These are phyloP conservation scores for Aphelenchoides fujianensis DNA, from an alignment of 1,140 invertebrate species.

Conservation along the genomic window DNA sequence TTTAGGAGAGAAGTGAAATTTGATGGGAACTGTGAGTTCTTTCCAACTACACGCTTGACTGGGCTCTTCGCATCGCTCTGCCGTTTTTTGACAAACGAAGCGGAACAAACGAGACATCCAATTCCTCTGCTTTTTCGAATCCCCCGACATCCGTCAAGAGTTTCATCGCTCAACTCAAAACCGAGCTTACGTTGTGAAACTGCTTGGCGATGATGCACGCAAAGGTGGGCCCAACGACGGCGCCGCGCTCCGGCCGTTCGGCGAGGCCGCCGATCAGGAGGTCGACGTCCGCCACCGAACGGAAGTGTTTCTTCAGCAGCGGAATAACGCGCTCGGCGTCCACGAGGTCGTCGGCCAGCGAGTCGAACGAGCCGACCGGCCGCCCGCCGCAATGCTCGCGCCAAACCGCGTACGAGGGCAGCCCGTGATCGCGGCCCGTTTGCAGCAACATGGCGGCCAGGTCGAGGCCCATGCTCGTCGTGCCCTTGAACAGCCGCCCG, in stretches of 20 bases:
- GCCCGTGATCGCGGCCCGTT: constrained; percentile 79
- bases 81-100: no score
- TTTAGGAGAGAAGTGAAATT: no score
- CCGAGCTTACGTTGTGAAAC: constrained; percentile 67
- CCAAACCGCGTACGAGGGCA: constrained; percentile 78
- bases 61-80: no score
- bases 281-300: constrained; percentile 74
- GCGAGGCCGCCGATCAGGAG: constrained; percentile 76
- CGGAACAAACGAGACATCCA: not conserved
- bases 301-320: constrained; percentile 33
- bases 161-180: no score
- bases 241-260: constrained; percentile 71
- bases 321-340: constrained; percentile 42
- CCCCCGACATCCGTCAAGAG: no score
- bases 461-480: constrained; percentile 64
- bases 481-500: constrained; percentile 42
- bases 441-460: constrained; percentile 69
- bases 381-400: constrained; percentile 73
- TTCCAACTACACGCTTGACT: no score
- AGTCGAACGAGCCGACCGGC: constrained; percentile 64
- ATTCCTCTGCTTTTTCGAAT: no score
- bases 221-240: constrained; percentile 76
- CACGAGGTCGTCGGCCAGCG: constrained; percentile 38
- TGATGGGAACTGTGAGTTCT: no score
- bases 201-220: constrained; percentile 79